Evolutionary conservation across 2,888 invertebrate genomes (phyloP).

Genomic region (Cryptocheilus praepositus): DNA sequence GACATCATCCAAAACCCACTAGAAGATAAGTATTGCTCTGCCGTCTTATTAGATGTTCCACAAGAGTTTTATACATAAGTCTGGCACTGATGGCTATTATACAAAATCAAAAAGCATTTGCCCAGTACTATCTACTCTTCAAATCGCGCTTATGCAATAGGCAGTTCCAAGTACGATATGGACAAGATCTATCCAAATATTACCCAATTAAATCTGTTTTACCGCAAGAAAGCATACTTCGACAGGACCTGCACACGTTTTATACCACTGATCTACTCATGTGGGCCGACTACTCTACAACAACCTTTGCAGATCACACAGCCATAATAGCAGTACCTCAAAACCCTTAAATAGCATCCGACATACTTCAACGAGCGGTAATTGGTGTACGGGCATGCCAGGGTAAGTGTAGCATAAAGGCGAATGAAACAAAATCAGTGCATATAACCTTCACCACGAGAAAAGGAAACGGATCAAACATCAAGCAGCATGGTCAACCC

Average conservation of each 20-base stretch:
- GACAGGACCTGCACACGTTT: conserved; percentile 38
- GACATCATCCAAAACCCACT: too few relatives aligned
- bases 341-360: too few relatives aligned
- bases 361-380: too few relatives aligned
- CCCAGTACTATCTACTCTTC: background rate
- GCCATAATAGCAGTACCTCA: too few relatives aligned
- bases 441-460: too few relatives aligned
- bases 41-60: background rate
- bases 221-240: conserved; percentile 49
- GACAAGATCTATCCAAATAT: background rate
- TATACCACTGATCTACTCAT: conserved; percentile 31
- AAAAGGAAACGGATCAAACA: too few relatives aligned
- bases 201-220: conserved; percentile 24
- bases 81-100: conserved; percentile 17
- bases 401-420: too few relatives aligned
- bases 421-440: too few relatives aligned
- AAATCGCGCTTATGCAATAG: conserved; percentile 13
- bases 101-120: conserved; percentile 11
- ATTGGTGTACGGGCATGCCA: too few relatives aligned
- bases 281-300: background rate
- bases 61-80: conserved; percentile 18
- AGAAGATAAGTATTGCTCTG: conserved; percentile 1
- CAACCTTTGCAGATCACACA: conserved; percentile 10
- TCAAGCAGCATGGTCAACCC: too few relatives aligned
- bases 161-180: conserved; percentile 7